Conservation (phyloP, 2,113 vertebrate genomes). For the Odontesthes bonariensis region DNA sequence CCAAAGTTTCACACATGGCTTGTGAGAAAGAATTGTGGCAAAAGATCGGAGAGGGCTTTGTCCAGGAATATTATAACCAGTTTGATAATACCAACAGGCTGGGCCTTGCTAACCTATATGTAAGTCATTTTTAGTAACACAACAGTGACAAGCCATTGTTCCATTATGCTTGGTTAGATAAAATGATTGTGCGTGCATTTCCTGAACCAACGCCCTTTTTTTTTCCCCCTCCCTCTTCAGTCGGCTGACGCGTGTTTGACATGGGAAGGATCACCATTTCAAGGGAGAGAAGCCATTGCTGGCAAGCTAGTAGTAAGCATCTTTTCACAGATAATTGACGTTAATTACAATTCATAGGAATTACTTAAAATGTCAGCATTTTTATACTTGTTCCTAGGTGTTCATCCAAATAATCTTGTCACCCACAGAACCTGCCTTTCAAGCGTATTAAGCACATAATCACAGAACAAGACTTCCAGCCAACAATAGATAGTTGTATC, state of each 20-base stretch:
- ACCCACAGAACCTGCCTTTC: conserved; percentile 75
- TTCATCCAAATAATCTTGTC: conserved; percentile 1
- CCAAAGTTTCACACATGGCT: conserved; percentile 68
- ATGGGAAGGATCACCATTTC: conserved; percentile 80
- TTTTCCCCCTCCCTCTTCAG: conserved; percentile 30
- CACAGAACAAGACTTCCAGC: conserved; percentile 78
- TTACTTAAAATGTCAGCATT: not conserved
- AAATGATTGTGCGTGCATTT: not conserved
- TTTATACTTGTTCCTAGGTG: not conserved
- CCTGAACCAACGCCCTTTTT: not conserved
- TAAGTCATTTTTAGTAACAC: conserved; percentile 44
- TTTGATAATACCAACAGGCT: conserved; percentile 75
- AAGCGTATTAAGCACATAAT: conserved; percentile 75
- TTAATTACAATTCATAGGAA: not conserved
- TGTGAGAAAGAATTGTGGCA: conserved; percentile 79
- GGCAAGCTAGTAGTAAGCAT: conserved; percentile 76
- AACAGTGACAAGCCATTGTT: not conserved
- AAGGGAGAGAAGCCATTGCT: conserved; percentile 77
- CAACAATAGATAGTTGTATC: conserved; percentile 76
- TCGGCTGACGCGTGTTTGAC: conserved; percentile 76
- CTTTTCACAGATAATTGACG: not conserved
- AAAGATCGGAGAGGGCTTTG: conserved; percentile 79
- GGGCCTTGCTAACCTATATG: conserved; percentile 79
- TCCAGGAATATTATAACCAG: conserved; percentile 79
- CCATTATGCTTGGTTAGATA: not conserved